Percentiles rank a stretch among this genome's conserved stretches.
Evolutionary conservation across 2,797 vertebrate species (phyloP).

Genomic region (Enteromius viviparus): DNA sequence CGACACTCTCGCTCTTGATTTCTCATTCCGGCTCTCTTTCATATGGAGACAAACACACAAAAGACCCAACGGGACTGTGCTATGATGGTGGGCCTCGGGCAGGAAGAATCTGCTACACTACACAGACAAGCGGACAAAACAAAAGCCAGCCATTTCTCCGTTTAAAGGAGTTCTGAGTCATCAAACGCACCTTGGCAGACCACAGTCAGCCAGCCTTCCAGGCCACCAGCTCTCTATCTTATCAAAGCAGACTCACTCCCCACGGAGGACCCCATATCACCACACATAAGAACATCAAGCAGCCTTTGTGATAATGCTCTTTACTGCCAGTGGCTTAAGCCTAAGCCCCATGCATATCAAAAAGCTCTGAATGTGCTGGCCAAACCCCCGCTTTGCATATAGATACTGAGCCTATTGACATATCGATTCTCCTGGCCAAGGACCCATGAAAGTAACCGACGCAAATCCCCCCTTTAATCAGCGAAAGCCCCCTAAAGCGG

Average conservation of each 20-base stretch:
- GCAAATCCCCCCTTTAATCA: conserved; percentile 56
- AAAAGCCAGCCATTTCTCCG: conserved; percentile 46
- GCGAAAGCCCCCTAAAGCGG: conserved; percentile 45
- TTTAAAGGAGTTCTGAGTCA: conserved; percentile 22
- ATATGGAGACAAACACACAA: conserved; percentile 44
- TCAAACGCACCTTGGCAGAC: conserved; percentile 32
- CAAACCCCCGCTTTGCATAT: conserved; percentile 51
- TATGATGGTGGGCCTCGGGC: conserved; percentile 37
- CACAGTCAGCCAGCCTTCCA: conserved; percentile 26
- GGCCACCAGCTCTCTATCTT: conserved; percentile 49
- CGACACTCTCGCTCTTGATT: conserved; percentile 24
- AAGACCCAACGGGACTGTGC: conserved; percentile 36
- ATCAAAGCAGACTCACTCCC: conserved; percentile 52
- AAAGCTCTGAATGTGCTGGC: conserved; percentile 46
- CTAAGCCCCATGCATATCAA: conserved; percentile 47
- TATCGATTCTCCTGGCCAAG: conserved; percentile 48
- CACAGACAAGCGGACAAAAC: conserved; percentile 47
- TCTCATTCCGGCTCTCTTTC: conserved; percentile 36
- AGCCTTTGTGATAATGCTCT: conserved; percentile 44
- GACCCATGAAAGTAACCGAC: conserved; percentile 42
- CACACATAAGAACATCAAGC: conserved; percentile 48
- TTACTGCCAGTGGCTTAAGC: conserved; percentile 49
- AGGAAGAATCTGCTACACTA: conserved; percentile 49
- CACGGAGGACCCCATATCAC: conserved; percentile 40
- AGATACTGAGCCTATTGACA: conserved; percentile 53